phyloP scores from a whole-genome alignment of 1,140 invertebrate species.

The Phymastichus coffea region DNA sequence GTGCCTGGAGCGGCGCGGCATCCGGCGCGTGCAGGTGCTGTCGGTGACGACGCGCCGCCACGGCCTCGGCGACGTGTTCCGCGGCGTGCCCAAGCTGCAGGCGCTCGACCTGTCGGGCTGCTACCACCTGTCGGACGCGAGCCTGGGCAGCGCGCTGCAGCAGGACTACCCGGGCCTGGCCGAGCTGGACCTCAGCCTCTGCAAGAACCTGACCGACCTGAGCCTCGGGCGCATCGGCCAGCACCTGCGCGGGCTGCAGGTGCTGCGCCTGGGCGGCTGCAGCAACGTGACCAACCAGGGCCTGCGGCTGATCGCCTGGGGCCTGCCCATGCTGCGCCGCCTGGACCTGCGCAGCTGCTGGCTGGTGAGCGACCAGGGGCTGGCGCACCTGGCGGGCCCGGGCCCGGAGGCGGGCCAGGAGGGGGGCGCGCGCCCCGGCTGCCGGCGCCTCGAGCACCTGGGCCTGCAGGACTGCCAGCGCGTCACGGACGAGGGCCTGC shows the following conservation, averaged over 20 bases:
- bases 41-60: conserved; percentile 80
- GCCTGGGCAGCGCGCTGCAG: conserved; percentile 79
- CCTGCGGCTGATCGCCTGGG: conserved; percentile 81
- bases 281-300: conserved; percentile 87
- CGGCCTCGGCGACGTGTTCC: conserved; percentile 83
- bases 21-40: conserved; percentile 85
- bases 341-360: conserved; percentile 90
- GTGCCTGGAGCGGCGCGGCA: conserved; percentile 82
- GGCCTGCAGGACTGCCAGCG: conserved; percentile 93
- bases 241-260: conserved; percentile 83
- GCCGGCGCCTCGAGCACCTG: conserved; percentile 75
- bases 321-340: conserved; percentile 77
- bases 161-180: conserved; percentile 73
- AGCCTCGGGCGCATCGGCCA: conserved; percentile 81
- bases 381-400: conserved; percentile 80
- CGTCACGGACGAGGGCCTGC: conserved; percentile 85
- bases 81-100: conserved; percentile 81
- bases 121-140: conserved; percentile 83
- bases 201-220: conserved; percentile 91
- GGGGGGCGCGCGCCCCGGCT: too few relatives aligned
- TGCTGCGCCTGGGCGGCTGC: conserved; percentile 86
- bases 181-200: conserved; percentile 84
- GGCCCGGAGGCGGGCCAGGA: conserved; percentile 63
- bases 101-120: conserved; percentile 89
- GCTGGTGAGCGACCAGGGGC: conserved; percentile 86